A percentile compares a stretch with the other conserved stretches of the same genome.
These are phyloP conservation scores for Tethya wilhelma DNA, from an alignment of 37 sponge, comb jelly and placozoan species.

Conservation along the genomic window DNA sequence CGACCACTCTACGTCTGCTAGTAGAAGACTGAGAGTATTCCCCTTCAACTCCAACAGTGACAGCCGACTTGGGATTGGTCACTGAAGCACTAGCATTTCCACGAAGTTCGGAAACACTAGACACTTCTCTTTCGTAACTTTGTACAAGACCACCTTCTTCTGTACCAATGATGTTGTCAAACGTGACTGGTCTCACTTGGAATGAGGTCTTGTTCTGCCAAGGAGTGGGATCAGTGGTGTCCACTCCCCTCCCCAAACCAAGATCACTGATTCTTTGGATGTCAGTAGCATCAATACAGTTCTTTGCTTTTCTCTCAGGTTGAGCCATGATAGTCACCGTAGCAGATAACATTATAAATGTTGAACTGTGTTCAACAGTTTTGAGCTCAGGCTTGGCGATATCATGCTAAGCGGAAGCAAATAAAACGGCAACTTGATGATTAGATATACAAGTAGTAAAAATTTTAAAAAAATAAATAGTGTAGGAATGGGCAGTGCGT, in stretches of 20 bases:
- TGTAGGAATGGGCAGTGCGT: too few relatives aligned
- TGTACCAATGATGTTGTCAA: conserved; percentile 40
- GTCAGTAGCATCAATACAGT: too few relatives aligned
- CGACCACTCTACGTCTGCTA: conserved; percentile 22
- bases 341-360: too few relatives aligned
- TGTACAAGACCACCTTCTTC: conserved; percentile 62
- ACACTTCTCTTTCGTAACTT: conserved; percentile 23
- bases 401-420: too few relatives aligned
- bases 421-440: too few relatives aligned
- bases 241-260: conserved; percentile 49
- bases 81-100: conserved; percentile 19
- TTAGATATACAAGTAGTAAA: too few relatives aligned
- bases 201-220: conserved; percentile 54
- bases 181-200: conserved; percentile 15
- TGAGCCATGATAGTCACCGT: too few relatives aligned
- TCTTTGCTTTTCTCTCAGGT: too few relatives aligned
- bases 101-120: conserved; percentile 27
- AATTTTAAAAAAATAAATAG: too few relatives aligned
- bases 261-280: conserved; percentile 21
- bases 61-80: not conserved
- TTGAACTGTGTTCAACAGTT: too few relatives aligned
- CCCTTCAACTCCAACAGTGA: conserved; percentile 41
- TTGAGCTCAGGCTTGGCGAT: too few relatives aligned
- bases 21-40: conserved; percentile 13
- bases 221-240: conserved; percentile 15